Conservation (phyloP, 2,113 vertebrate genomes). For the Lipophrys pholis region DNA sequence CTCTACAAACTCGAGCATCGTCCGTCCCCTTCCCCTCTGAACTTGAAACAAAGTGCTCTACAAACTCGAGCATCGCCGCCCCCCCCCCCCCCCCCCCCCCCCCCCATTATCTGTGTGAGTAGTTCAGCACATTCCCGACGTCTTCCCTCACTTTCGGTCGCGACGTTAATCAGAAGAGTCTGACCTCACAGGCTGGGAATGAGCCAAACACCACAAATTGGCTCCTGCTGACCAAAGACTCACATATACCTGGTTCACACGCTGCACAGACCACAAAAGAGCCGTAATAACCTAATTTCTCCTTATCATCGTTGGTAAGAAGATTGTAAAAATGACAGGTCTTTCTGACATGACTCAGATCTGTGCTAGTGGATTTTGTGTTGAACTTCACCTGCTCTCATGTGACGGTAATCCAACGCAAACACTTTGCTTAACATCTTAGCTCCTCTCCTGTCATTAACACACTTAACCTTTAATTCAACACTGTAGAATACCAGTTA, state of each 20-base stretch:
- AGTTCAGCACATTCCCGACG: conserved; percentile 24
- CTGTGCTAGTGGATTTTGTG: background rate
- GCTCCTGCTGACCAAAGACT: background rate
- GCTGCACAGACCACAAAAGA: conserved; percentile 1
- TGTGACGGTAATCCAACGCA: background rate
- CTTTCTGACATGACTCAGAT: background rate
- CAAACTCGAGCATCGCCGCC: too few species aligned
- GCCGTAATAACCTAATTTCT: background rate
- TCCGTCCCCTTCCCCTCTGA: too few species aligned
- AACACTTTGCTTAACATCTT: conserved; percentile 7
- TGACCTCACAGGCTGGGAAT: conserved; percentile 61
- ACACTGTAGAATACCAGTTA: too few species aligned
- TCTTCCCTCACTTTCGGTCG: conserved; percentile 31
- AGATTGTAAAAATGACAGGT: background rate
- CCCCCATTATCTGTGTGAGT: background rate
- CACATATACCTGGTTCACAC: background rate
- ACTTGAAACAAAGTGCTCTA: conserved; percentile 11
- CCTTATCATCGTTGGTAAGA: background rate
- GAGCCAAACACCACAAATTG: conserved; percentile 32
- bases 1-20: background rate
- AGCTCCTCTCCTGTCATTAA: background rate
- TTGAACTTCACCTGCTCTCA: conserved; percentile 9
- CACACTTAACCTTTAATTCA: conserved; percentile 7
- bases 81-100: conserved; percentile 24
- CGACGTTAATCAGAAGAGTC: conserved; percentile 33